phyloP scores from a whole-genome alignment of 2,888 invertebrate genomes.

The Spisula subtruncata region DNA sequence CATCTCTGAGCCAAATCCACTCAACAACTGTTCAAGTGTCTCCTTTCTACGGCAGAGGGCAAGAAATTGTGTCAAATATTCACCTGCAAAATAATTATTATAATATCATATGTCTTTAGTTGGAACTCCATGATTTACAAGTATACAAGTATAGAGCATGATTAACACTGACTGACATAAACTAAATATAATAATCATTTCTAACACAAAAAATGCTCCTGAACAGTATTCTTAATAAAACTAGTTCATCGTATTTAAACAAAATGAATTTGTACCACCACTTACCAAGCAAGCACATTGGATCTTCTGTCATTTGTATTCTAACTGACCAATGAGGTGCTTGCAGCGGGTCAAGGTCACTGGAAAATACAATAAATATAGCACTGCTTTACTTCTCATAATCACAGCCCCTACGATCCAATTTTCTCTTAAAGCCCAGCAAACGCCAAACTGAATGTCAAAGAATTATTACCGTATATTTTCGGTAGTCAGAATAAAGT shows the following conservation, averaged over 20 bases:
- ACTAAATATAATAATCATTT: too few species aligned
- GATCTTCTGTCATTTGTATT: conserved; percentile 90
- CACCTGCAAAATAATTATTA: conserved; percentile 88
- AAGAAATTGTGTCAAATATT: conserved; percentile 92
- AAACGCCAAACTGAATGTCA: too few species aligned
- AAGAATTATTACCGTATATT: too few species aligned
- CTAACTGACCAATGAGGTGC: conserved; percentile 92
- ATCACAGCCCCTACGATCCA: too few species aligned
- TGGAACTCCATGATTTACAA: background rate
- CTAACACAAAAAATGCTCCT: too few species aligned
- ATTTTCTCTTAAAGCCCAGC: too few species aligned
- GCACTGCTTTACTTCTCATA: too few species aligned
- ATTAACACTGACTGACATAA: too few species aligned
- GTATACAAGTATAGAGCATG: too few species aligned
- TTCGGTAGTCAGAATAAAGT: too few species aligned
- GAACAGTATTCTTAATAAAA: too few species aligned
- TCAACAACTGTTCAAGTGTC: conserved; percentile 82
- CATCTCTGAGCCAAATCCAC: conserved; percentile 50
- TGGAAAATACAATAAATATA: conserved; percentile 65
- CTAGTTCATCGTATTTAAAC: background rate
- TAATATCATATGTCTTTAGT: too few species aligned
- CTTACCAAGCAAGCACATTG: conserved; percentile 92
- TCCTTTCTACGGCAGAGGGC: conserved; percentile 89
- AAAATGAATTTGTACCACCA: background rate
- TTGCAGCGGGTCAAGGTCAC: conserved; percentile 94